phyloP scores from a whole-genome alignment of 2,113 vertebrate genomes.

The sheep (Ovis aries) region ARS-UI_Ramb_v3.0 NC_056056.1:148622501-148623000 shows the following conservation, averaged over 20 bases:
- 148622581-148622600: not conserved
- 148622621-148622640: not conserved
- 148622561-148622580: not conserved
- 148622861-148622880: not conserved
- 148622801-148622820: not conserved
- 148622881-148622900: not conserved
- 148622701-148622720: not conserved
- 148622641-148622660: not conserved
- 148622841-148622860: not conserved
- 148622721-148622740: not conserved
- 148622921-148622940: not conserved
- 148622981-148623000: not conserved
- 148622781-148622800: not conserved
- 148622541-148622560: constrained; percentile 7
- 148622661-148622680: not conserved
- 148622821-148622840: not conserved
- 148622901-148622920: not conserved
- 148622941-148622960: not conserved
- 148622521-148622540: not conserved
- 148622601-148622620: not conserved
- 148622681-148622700: not conserved
- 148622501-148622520: not conserved
- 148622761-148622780: not conserved
- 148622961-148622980: not conserved
- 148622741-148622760: not conserved